Evolutionary conservation across 2,888 invertebrate genomes (phyloP), one percentile per base, ranked within the genome.

Genomic region (Ectemnius continuus): DNA sequence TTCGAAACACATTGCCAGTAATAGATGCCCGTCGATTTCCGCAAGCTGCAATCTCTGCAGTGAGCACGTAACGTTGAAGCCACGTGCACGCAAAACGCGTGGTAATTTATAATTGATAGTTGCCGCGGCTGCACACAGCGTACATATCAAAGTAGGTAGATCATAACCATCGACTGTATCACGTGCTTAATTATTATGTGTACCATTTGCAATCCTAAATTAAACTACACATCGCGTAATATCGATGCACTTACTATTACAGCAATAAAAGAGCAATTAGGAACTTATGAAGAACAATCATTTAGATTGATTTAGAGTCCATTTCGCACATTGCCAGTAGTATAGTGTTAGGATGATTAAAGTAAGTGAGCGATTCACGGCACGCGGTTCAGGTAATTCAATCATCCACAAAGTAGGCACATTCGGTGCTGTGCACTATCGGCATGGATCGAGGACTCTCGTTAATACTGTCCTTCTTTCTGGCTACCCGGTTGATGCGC

Each of bases 401-500:
- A 60, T 52, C 52, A 26, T 48, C 67, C 73, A 75, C 59, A 36
- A 56, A 26, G 67, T 72, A 75, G 67, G 52, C 57, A 45, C 59
- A 18, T 67, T 78, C 47, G 18, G 26, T 61, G 13, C 45, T 63
- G 36, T 45, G 69, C 75, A 75, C 65, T 59, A 16, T 28, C 14
- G 61, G 23, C 36, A 62, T 67, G 62, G 58, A 48, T 20, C 16
- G 45, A 57, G 11, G 66, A 23, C 36, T 61, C 45, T 76, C 61
- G 68, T 69, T 68, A 60, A 58, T 67, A 60, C 57, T 77, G 63
- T 67, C 77, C 70, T 76, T 80, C 36, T 36, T 11, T 36, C 36
- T 36, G 8, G 36, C 75, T 73, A 14, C n/a, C 16, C 16, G 76
- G 78, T 85, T 88, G 77, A 70, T 83, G 78, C 84, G 86, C 87